These are phyloP conservation scores for Trialeurodes vaporariorum DNA, from an alignment of 1,140 invertebrate genomes.

Conservation along the genomic window DNA sequence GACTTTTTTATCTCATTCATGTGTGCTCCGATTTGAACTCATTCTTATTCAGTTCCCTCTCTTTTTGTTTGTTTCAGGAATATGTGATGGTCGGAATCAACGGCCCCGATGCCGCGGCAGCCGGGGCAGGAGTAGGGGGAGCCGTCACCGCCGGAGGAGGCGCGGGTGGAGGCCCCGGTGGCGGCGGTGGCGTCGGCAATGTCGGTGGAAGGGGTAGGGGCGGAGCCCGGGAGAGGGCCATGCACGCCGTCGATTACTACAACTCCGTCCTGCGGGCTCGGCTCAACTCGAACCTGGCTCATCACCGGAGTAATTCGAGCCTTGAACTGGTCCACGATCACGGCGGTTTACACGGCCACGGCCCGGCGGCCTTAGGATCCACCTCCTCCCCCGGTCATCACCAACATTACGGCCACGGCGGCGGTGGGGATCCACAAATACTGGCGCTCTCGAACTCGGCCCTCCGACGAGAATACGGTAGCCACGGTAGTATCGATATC, in stretches of 20 bases:
- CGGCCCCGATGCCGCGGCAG: neutral
- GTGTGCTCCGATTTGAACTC: no score
- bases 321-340: conserved; percentile 47
- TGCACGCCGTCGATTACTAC: conserved; percentile 40
- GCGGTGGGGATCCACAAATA: conserved; percentile 18
- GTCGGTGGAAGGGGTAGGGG: conserved; percentile 14
- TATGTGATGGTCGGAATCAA: neutral
- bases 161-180: neutral
- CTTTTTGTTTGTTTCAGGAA: neutral
- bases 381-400: conserved; percentile 24
- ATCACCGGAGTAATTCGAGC: conserved; percentile 52
- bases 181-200: conserved; percentile 11
- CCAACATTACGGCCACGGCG: conserved; percentile 12
- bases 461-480: conserved; percentile 44
- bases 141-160: no score
- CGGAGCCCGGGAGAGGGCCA: conserved; percentile 31
- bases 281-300: conserved; percentile 17
- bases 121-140: neutral
- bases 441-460: conserved; percentile 15
- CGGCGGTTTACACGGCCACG: conserved; percentile 18
- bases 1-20: no score
- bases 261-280: conserved; percentile 36
- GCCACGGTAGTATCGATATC: conserved; percentile 54
- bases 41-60: no score
- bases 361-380: conserved; percentile 13